Percentiles rank a stretch among this genome's conserved stretches.
These are phyloP conservation scores for Hirtodrosophila alboralis DNA, from an alignment of 2,888 invertebrate species.

Conservation along the genomic window DNA sequence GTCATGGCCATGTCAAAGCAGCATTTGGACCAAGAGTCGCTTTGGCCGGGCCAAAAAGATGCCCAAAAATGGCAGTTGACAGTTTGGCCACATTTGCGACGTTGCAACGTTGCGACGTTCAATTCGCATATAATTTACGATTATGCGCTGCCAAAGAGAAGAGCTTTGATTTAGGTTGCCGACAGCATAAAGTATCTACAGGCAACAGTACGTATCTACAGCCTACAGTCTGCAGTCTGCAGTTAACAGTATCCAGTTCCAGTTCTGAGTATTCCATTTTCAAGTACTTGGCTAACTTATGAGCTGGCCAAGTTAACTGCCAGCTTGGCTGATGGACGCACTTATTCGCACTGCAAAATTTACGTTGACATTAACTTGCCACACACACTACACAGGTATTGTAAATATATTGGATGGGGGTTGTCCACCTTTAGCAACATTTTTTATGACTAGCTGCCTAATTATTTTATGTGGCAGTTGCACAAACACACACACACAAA, in stretches of 20 bases:
- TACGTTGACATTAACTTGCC: conserved; percentile 62
- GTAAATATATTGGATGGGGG: not conserved
- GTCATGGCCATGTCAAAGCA: conserved; percentile 63
- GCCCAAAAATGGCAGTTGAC: conserved; percentile 64
- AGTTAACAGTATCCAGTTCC: conserved; percentile 25
- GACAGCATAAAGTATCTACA: too few species aligned
- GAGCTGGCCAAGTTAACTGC: conserved; percentile 34
- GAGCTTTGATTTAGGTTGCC: conserved; percentile 73
- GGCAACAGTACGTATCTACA: conserved; percentile 9
- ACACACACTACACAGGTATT: conserved; percentile 20
- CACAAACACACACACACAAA: conserved; percentile 24
- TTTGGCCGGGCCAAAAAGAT: conserved; percentile 12
- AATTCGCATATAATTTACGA: conserved; percentile 72
- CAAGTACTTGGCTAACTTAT: conserved; percentile 41
- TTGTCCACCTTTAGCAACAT: conserved; percentile 48
- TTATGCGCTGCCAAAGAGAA: conserved; percentile 47
- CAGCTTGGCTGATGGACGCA: conserved; percentile 32
- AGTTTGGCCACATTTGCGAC: conserved; percentile 15
- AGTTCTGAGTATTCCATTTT: conserved; percentile 11
- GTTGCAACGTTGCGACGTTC: conserved; percentile 19
- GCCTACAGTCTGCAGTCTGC: conserved; percentile 1
- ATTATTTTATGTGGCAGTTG: conserved; percentile 69
- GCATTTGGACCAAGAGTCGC: not conserved
- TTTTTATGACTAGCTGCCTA: conserved; percentile 63
- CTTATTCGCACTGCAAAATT: conserved; percentile 50